phyloP scores from a whole-genome alignment of 1,140 invertebrate genomes.

The Eurosta solidaginis region DNA sequence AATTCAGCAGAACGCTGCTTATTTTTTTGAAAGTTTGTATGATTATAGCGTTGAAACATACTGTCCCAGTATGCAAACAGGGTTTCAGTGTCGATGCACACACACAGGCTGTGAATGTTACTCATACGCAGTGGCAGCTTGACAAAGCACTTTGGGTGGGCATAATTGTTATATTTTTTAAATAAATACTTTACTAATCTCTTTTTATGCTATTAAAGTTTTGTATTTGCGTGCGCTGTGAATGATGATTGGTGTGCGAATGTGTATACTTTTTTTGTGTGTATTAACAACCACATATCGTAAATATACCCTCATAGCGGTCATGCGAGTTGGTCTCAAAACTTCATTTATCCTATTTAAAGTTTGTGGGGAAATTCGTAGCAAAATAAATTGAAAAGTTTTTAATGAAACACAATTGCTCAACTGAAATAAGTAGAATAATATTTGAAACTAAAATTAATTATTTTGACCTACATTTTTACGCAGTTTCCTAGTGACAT shows the following conservation, averaged over 20 bases:
- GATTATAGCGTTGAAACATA: neutral
- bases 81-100: no score
- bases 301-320: no score
- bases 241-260: neutral
- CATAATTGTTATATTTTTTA: constrained; percentile 6
- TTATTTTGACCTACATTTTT: no score
- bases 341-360: no score
- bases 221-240: constrained; percentile 8
- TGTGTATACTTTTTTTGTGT: neutral
- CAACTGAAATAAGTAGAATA: no score
- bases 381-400: no score
- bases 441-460: no score
- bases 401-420: no score
- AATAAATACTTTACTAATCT: neutral
- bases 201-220: neutral
- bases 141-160: neutral
- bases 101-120: neutral
- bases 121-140: constrained; percentile 6
- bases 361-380: no score
- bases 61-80: neutral
- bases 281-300: no score
- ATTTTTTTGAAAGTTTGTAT: neutral
- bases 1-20: neutral
- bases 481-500: no score
- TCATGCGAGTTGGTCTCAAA: no score